These are phyloP conservation scores for Egretta garzetta DNA, from an alignment of 2,113 vertebrate genomes.

Conservation along the genomic window DNA sequence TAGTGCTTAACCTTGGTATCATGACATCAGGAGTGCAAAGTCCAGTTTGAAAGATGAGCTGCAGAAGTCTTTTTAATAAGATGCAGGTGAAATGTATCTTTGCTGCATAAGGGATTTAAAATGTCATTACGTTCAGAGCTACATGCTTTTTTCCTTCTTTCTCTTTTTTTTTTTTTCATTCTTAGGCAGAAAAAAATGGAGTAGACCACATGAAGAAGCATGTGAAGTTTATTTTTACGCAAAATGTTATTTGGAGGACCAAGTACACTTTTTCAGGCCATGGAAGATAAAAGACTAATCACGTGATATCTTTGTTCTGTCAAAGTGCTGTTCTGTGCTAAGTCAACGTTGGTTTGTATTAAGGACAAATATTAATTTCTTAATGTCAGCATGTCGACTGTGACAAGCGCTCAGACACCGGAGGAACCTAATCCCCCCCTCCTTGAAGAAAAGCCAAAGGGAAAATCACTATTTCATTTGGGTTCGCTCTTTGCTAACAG, in stretches of 20 bases:
- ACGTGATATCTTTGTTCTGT: rapidly evolving
- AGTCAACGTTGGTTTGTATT: neutral
- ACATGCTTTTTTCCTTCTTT: neutral
- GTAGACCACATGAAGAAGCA: neutral
- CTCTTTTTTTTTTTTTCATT: neutral
- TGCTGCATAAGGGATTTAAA: neutral
- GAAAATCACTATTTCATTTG: conserved; percentile 57
- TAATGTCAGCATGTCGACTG: conserved; percentile 56
- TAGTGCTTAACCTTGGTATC: neutral
- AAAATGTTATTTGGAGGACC: neutral
- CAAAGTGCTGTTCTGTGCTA: neutral
- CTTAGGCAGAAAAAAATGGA: neutral
- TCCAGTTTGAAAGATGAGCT: neutral
- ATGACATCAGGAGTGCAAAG: neutral
- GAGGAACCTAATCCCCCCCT: neutral
- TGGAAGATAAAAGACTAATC: neutral
- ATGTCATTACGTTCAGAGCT: neutral
- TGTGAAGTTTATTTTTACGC: neutral
- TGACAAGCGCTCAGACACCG: rapidly evolving
- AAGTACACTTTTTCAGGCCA: neutral
- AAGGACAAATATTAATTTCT: neutral
- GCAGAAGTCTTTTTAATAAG: neutral
- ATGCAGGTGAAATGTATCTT: neutral
- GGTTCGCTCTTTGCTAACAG: conserved; percentile 72
- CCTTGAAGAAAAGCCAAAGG: conserved; percentile 44